Percentiles rank a stretch among this genome's conserved stretches.
Conservation (phyloP, 2,113 vertebrate species). For the Burhinus oedicnemus region DNA sequence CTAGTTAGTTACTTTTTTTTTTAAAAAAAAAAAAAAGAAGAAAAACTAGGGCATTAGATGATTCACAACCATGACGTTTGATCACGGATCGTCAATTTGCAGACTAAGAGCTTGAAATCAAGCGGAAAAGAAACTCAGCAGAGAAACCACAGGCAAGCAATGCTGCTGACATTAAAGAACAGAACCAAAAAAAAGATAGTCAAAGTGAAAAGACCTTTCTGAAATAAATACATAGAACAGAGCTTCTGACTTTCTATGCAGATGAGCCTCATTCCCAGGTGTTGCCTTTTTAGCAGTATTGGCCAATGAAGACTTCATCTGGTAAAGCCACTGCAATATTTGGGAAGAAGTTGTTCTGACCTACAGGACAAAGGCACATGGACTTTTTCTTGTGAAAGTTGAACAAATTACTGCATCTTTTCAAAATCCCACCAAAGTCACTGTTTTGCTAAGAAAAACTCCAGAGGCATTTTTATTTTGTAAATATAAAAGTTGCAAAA, state of each 20-base stretch:
- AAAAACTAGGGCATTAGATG: neutral
- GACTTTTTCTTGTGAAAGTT: neutral
- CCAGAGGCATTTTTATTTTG: neutral
- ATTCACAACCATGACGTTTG: neutral
- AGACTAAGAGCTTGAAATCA: neutral
- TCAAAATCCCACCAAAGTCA: conserved; percentile 7
- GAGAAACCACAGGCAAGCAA: neutral
- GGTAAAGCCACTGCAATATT: neutral
- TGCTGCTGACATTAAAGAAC: neutral
- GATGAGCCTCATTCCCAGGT: neutral
- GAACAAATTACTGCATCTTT: neutral
- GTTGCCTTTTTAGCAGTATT: neutral
- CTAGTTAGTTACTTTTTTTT: neutral
- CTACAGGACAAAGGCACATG: neutral
- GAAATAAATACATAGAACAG: neutral
- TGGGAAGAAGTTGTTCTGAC: neutral
- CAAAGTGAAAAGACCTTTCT: neutral
- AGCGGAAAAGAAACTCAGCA: neutral
- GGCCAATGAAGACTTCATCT: neutral
- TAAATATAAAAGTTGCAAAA: conserved; percentile 19
- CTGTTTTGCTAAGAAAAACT: neutral
- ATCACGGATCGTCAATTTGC: neutral
- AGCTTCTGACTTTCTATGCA: neutral
- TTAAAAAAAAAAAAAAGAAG: neutral
- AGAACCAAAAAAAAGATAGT: neutral